Evolutionary conservation across 2,888 invertebrate species (phyloP).

Genomic region (Apotomis turbidana): DNA sequence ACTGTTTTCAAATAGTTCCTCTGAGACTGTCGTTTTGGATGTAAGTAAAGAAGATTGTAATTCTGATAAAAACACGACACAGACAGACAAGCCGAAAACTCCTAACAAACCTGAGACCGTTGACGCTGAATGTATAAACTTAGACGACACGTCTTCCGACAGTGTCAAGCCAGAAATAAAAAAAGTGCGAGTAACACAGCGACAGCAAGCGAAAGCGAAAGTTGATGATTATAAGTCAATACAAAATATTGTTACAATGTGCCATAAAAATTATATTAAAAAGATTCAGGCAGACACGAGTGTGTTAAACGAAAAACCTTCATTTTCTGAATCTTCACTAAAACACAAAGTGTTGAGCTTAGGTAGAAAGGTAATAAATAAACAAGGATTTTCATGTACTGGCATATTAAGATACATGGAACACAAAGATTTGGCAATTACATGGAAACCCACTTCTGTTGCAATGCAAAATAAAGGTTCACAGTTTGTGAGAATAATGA

Average conservation of each 20-base stretch:
- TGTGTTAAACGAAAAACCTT: conserved; percentile 38
- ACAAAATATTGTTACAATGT: conserved; percentile 60
- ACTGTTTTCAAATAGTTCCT: conserved; percentile 56
- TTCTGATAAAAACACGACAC: background rate
- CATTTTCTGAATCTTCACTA: conserved; percentile 55
- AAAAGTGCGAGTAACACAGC: background rate
- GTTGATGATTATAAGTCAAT: conserved; percentile 54
- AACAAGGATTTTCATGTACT: conserved; percentile 60
- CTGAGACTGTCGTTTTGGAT: conserved; percentile 53
- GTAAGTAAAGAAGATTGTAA: conserved; percentile 18
- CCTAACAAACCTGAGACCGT: conserved; percentile 12
- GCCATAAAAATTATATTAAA: conserved; percentile 57
- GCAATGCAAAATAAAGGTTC: conserved; percentile 47
- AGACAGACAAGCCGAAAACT: conserved; percentile 4
- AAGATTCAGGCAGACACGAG: conserved; percentile 49
- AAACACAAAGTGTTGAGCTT: conserved; percentile 73
- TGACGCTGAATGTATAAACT: conserved; percentile 59
- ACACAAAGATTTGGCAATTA: conserved; percentile 64
- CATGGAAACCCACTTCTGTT: conserved; percentile 58
- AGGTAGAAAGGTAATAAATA: conserved; percentile 69
- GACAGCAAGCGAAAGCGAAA: conserved; percentile 40
- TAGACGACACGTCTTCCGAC: conserved; percentile 61
- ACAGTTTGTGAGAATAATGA: conserved; percentile 61
- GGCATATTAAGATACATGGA: conserved; percentile 70
- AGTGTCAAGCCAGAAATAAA: background rate